Base-by-base conservation (phyloP, 2,888 invertebrate genomes). In the Apeira syringaria region DNA sequence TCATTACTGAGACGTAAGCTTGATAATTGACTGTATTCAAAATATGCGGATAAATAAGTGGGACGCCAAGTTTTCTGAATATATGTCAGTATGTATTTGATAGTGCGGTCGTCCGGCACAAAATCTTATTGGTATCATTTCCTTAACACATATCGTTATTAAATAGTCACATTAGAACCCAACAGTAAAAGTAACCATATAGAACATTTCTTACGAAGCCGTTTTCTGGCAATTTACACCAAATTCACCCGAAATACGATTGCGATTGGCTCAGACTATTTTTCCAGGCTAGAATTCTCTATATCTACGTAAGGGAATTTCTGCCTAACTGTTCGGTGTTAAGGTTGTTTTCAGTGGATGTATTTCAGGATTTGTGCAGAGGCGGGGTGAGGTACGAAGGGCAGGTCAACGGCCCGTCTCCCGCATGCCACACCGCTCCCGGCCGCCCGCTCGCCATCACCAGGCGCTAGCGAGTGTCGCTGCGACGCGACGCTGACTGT, bases 321-420 rank as follows among this genome's bases (percentile, higher is more conserved):
- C 64, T 56, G 65, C 75, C 68, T 76, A 67, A 60, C 36, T 28
- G 45, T 46, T 59, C 47, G 55, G 64, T 62, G 68, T 74, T 80
- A 82, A 75, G 81, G 83, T 80, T 72, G 74, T 66, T 62, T 73
- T 74, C 80, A 34, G 46, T 46, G 51, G 64, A 72, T 61, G 52
- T 68, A 53, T 66, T 61, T 64, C 53, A 55, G 58, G 54, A 56
- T 50, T 61, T 49, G 59, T 54, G 59, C 48, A 63, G 56, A 60
- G 43, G 52, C 56, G 66, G 67, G 65, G 63, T 65, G 53, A 50
- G 66, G 65, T 56, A 50, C 59, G 74, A 71, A 70, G 75, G 75
- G 80, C 61, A 82, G 83, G 83, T 83, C 82, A 81, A 69, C 71
- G 80, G 67, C 69, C 78, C 73, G 46, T 35, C 60, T 31, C 55